Evolutionary conservation across 2,113 vertebrate genomes (phyloP).

Genomic region (Ameiurus melas): DNA sequence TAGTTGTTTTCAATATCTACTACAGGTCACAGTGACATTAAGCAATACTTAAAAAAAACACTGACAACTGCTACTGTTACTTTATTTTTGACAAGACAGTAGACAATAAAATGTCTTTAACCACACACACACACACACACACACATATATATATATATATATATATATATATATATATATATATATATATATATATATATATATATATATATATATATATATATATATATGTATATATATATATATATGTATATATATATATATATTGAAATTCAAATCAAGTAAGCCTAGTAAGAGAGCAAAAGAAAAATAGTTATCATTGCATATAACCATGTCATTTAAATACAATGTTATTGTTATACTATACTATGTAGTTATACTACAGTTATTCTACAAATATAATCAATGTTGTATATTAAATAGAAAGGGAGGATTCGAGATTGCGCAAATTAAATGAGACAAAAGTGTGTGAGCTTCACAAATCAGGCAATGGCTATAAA

Average conservation of each 20-base stretch:
- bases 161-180: no score
- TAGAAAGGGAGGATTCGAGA: not conserved
- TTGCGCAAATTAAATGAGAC: not conserved
- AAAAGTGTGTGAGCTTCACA: not conserved
- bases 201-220: no score
- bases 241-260: no score
- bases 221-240: no score
- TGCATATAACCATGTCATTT: not conserved
- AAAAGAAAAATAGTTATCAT: not conserved
- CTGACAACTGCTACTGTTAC: not conserved
- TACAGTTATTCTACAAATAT: not conserved
- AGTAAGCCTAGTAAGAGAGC: not conserved
- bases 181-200: no score
- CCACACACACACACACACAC: no score
- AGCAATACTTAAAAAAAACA: not conserved
- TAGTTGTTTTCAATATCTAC: not conserved
- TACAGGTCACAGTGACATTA: not conserved
- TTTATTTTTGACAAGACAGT: not conserved
- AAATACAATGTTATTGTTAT: not conserved
- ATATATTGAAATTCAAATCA: not conserved
- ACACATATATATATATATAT: no score
- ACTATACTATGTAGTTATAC: not conserved
- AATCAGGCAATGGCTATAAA: not conserved
- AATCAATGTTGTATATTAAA: not conserved
- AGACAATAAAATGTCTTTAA: not conserved